phyloP scores from a whole-genome alignment of 2,797 vertebrate genomes.

The Pangasius sanitwongsei region DNA sequence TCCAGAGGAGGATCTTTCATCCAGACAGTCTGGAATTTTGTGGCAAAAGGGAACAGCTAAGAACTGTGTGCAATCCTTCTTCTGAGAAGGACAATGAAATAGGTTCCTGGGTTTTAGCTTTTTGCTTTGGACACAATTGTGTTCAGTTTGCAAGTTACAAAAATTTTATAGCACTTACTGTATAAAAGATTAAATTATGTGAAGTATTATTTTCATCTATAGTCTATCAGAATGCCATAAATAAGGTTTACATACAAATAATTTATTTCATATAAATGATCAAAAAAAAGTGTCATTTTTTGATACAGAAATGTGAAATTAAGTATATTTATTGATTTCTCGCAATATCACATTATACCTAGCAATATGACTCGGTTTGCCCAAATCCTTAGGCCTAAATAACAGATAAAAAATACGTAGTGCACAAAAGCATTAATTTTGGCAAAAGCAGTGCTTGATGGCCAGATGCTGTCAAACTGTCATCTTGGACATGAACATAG shows the following conservation, averaged over 20 bases:
- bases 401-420: background rate
- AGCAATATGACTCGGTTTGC: conserved; percentile 48
- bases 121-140: background rate
- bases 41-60: conserved; percentile 40
- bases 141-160: conserved; percentile 27
- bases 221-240: conserved; percentile 46
- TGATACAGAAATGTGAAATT: conserved; percentile 49
- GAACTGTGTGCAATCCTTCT: conserved; percentile 23
- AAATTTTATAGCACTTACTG: conserved; percentile 30
- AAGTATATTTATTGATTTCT: conserved; percentile 62
- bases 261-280: conserved; percentile 53
- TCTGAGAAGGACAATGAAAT: conserved; percentile 16
- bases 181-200: conserved; percentile 23
- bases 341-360: conserved; percentile 47
- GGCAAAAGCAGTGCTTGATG: conserved; percentile 23
- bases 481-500: conserved; percentile 31
- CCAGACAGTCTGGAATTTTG: conserved; percentile 48
- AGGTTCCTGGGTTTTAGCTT: background rate
- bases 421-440: conserved; percentile 9
- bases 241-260: conserved; percentile 45
- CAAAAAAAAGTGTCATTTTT: conserved; percentile 7
- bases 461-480: conserved; percentile 44
- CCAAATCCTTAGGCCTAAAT: conserved; percentile 14
- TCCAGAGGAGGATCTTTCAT: conserved; percentile 46
- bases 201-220: conserved; percentile 44